Percentiles rank a stretch among this genome's conserved stretches.
Conservation (phyloP, 1,140 invertebrate species). For the Babylonia areolata region DNA sequence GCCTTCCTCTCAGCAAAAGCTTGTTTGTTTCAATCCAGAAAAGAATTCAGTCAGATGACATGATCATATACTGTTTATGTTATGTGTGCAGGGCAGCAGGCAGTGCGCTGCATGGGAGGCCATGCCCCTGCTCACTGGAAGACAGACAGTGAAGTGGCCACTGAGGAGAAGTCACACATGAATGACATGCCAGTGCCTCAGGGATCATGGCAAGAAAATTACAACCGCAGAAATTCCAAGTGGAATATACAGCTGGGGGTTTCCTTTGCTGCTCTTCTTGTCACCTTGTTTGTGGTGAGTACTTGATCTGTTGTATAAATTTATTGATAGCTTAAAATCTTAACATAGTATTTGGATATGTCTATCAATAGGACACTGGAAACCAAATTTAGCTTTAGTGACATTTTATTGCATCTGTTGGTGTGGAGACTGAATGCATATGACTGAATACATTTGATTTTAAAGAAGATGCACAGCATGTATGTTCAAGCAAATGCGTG, state of each 20-base stretch:
- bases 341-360: no score
- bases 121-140: constrained; percentile 57
- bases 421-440: no score
- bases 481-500: no score
- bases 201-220: constrained; percentile 63
- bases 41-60: no score
- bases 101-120: constrained; percentile 47
- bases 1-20: no score
- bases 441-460: no score
- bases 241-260: constrained; percentile 48
- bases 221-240: constrained; percentile 46
- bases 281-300: constrained; percentile 55
- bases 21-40: no score
- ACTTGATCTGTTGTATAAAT: background rate
- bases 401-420: no score
- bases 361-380: no score
- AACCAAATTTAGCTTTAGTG: no score
- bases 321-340: background rate
- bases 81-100: constrained; percentile 33
- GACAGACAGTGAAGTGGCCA: constrained; percentile 51
- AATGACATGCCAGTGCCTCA: constrained; percentile 62
- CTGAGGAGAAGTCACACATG: constrained; percentile 55
- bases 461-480: no score
- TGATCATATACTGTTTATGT: no score
- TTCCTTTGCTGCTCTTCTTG: constrained; percentile 17